These are phyloP conservation scores for Drosophila mimica DNA, from an alignment of 2,888 invertebrate genomes.

Conservation along the genomic window DNA sequence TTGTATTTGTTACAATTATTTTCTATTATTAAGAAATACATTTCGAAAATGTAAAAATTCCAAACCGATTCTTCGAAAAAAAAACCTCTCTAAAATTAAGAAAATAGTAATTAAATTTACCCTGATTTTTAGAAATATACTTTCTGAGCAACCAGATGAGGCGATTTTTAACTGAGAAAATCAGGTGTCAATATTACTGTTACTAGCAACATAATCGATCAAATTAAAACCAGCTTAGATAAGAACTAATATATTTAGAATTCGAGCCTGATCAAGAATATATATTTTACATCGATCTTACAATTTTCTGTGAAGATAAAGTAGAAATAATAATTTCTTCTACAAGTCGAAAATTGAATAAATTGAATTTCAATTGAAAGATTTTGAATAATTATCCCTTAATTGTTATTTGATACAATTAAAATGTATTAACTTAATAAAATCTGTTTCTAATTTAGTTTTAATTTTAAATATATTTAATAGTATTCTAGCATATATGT, in stretches of 20 bases:
- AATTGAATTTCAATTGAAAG: background rate
- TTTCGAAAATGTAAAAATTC: background rate
- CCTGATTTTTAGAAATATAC: background rate
- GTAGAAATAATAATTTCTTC: background rate
- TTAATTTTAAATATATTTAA: background rate
- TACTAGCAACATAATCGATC: background rate
- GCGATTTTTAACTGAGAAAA: background rate
- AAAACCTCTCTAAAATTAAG: background rate
- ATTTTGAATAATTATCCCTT: background rate
- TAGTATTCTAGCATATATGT: background rate
- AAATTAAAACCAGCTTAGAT: background rate
- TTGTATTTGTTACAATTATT: background rate
- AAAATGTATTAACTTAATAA: background rate
- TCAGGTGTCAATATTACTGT: background rate
- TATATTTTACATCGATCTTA: background rate
- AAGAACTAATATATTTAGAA: background rate
- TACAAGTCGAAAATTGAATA: background rate
- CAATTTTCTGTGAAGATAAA: too few species aligned
- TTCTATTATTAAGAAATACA: background rate
- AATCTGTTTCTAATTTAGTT: too few species aligned
- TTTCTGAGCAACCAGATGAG: background rate
- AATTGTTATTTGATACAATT: background rate
- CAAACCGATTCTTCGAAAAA: background rate
- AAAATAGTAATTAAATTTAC: background rate
- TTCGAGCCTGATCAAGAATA: background rate